Base-by-base conservation (phyloP, 2,888 invertebrate genomes). In the Belgica antarctica region DNA sequence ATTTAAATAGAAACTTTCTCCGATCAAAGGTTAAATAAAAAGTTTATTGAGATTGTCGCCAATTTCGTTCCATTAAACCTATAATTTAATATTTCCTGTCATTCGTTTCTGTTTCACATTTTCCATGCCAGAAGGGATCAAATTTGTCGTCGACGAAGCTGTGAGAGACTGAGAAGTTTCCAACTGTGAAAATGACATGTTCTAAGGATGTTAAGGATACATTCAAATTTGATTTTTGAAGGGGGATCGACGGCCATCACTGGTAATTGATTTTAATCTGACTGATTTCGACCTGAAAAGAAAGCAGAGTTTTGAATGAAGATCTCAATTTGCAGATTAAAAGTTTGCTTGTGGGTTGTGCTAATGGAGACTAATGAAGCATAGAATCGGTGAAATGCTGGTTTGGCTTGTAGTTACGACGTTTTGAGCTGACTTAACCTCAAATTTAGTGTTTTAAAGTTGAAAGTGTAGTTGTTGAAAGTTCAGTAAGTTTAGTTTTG, bases 81-180 rank as follows among this genome's bases (percentile, higher is more conserved):
- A 72, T 75, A 75, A 75, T 75, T 75, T 74, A 72, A 70, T 71
- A 74, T 74, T 74, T 74, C 74, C 74, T 74, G 73, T 72, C 72
- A 52, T 70, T 59, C 19, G 19, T 22, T 52, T n/a, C n/a, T n/a
- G n/a, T n/a, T n/a, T n/a, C n/a, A 36, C 41, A 17, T 24, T 22
- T 5, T 27, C n/a, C n/a, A 59, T 27, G 59, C 3, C 2, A 52
- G 8, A n/a, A n/a, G n/a, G n/a, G n/a, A n/a, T n/a, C n/a, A n/a
- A n/a, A n/a, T 22, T 8, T n/a, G 15, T 46, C 46, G 46, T 46
- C 15, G 52, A 52, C 7, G 52, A 3, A 52, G 52, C 17, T 7
- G 22, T 22, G 7, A 59, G 27, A n/a, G 22, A 19, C 12, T 25
- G 27, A n/a, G 41, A 65, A 65, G 57, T 57, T 27, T 70, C 70